Percentiles rank a stretch among this genome's conserved stretches.
Evolutionary conservation across 2,888 invertebrate genomes (phyloP).

Genomic region (Gymnocheta viridis): DNA sequence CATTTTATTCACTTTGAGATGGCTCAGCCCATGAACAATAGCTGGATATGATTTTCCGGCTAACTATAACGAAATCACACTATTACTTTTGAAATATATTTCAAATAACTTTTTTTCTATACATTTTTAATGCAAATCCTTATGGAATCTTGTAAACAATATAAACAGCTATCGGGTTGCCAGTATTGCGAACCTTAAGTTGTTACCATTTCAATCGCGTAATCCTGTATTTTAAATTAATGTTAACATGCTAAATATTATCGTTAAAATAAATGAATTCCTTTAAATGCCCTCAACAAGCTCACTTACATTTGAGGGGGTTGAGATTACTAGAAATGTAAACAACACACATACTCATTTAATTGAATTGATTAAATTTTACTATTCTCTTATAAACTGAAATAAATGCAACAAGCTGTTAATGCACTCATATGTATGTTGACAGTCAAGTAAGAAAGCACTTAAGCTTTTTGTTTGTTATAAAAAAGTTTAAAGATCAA

Average conservation of each 20-base stretch:
- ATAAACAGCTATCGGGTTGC: too few relatives aligned
- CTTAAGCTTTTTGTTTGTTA: constrained; percentile 25
- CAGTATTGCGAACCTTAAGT: too few relatives aligned
- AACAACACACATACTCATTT: constrained; percentile 1
- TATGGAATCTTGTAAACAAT: too few relatives aligned
- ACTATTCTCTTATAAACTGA: constrained; percentile 2
- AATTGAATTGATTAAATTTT: constrained; percentile 29
- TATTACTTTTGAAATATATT: too few relatives aligned
- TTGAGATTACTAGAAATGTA: not conserved
- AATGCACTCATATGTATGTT: constrained; percentile 19
- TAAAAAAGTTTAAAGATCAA: constrained; percentile 20
- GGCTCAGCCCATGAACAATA: too few relatives aligned
- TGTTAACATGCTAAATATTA: not conserved
- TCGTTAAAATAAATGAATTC: constrained; percentile 7
- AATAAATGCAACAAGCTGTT: constrained; percentile 47
- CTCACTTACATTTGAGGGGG: not conserved
- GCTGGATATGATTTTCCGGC: too few relatives aligned
- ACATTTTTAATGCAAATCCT: too few relatives aligned
- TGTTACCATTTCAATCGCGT: too few relatives aligned
- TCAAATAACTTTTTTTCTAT: too few relatives aligned
- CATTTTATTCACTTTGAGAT: too few relatives aligned
- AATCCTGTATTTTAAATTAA: too few relatives aligned
- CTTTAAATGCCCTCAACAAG: not conserved
- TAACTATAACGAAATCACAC: too few relatives aligned
- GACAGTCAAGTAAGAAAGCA: constrained; percentile 23